phyloP scores from a whole-genome alignment of 2,113 vertebrate species.

The Petrocephalus zakoni region DNA sequence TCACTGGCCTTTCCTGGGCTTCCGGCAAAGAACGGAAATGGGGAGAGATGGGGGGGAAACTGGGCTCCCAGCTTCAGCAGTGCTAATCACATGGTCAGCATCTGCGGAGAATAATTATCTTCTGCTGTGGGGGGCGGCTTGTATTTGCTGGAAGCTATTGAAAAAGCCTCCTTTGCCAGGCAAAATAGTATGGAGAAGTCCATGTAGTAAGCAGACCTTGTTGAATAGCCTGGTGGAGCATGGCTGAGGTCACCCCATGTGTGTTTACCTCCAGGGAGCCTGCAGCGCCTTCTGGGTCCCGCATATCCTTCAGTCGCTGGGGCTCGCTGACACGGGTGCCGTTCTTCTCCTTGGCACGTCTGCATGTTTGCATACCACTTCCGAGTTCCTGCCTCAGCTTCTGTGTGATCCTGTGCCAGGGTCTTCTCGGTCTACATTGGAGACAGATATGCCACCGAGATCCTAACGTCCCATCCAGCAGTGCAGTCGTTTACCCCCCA shows the following conservation, averaged over 20 bases:
- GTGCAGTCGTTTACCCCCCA: background rate
- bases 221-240: background rate
- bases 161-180: background rate
- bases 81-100: background rate
- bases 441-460: background rate
- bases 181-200: background rate
- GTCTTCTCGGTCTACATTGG: background rate
- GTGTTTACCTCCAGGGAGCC: background rate
- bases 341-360: background rate
- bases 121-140: background rate
- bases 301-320: background rate
- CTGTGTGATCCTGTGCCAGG: background rate
- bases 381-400: background rate
- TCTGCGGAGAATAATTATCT: background rate
- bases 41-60: conserved; percentile 21
- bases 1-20: conserved; percentile 31
- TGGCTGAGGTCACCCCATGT: background rate
- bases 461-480: background rate
- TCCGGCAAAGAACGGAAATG: conserved; percentile 23
- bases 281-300: background rate
- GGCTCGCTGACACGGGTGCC: background rate
- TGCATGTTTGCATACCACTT: background rate
- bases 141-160: background rate
- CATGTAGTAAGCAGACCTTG: background rate
- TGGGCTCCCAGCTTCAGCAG: background rate